Base-by-base conservation (phyloP, 2,888 invertebrate genomes). In the Phortica okadai region DNA sequence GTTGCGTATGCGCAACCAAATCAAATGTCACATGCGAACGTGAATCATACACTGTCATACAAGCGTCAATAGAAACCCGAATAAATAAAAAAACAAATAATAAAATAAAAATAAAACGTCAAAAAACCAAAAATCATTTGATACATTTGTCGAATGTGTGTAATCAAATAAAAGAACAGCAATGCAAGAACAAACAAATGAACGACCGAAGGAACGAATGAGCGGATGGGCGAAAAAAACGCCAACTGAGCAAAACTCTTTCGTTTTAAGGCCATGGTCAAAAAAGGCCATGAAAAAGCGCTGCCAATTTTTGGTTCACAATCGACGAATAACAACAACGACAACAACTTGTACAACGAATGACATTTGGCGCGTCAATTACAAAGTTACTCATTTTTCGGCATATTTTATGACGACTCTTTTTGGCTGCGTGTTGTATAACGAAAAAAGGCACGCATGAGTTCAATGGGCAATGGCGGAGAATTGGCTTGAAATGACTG, bases 301-400 rank as follows among this genome's bases (percentile, higher is more conserved):
- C 6, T 62, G 62, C 62, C 10, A 62, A 10, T 59, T 21, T 21
- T 16, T 59, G n/a, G 56, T 56, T 56, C n/a, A 21, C 21, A 21
- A 33, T 56, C 8, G 56, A 7, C 56, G 16, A 16, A 16, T 16
- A 56, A 56, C 14, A 66, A 42, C 14, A 21, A 44, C 16, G 10
- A 45, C 33, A 33, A 42, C 45, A 21, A 21, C 21, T 21, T 21
- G 21, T 21, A 21, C 21, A n/a, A 45, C 50, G 10, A 10, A 69
- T 16, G 45, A 69, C 21, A 69, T 45, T 69, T 69, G 45, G 69
- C 69, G 10, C 45, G 45, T 69, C 69, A 44, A 44, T 69, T 69
- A 69, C 45, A 69, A 69, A 69, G 69, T 69, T 25, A 21, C 7
- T 45, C 50, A 69, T 66, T 41, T 42, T 66, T 66, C 16, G 21